phyloP scores from a whole-genome alignment of 2,888 invertebrate species.

The Ochropleura leucogaster region DNA sequence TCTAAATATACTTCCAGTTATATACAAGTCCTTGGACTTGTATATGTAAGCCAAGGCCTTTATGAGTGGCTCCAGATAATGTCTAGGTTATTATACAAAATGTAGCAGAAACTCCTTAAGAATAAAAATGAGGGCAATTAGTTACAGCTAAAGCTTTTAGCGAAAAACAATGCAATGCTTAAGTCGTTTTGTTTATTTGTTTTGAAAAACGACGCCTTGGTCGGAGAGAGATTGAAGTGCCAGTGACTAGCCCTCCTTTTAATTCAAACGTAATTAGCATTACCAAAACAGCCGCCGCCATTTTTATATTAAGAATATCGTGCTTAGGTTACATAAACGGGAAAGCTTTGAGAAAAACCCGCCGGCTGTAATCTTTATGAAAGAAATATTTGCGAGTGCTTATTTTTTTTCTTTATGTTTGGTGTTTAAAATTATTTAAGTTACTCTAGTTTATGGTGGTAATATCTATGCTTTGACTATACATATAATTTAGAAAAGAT shows the following conservation, averaged over 20 bases:
- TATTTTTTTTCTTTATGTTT: constrained; percentile 7
- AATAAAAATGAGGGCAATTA: constrained; percentile 36
- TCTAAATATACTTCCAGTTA: constrained; percentile 29
- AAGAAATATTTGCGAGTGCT: constrained; percentile 2
- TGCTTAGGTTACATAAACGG: constrained; percentile 22
- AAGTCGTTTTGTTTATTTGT: constrained; percentile 39
- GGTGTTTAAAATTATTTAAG: constrained; percentile 11
- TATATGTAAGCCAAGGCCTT: neutral
- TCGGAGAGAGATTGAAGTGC: constrained; percentile 31
- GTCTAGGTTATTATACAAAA: constrained; percentile 10
- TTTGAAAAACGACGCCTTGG: constrained; percentile 17
- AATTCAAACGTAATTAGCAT: constrained; percentile 50
- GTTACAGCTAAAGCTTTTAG: constrained; percentile 40
- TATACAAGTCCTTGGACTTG: constrained; percentile 20
- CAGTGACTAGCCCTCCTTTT: constrained; percentile 24
- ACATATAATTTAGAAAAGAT: neutral
- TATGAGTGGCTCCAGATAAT: constrained; percentile 11
- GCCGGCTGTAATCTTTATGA: constrained; percentile 7
- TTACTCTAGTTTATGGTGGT: neutral
- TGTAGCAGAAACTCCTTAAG: constrained; percentile 11
- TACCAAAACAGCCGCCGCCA: constrained; percentile 18
- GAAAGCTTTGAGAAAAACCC: constrained; percentile 28
- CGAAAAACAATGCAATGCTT: constrained; percentile 43
- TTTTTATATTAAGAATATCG: constrained; percentile 42
- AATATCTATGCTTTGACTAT: constrained; percentile 2